Percentiles rank a stretch among this genome's conserved stretches.
These are phyloP conservation scores for Rhagonycha lutea DNA, from an alignment of 2,888 invertebrate genomes.

Conservation along the genomic window DNA sequence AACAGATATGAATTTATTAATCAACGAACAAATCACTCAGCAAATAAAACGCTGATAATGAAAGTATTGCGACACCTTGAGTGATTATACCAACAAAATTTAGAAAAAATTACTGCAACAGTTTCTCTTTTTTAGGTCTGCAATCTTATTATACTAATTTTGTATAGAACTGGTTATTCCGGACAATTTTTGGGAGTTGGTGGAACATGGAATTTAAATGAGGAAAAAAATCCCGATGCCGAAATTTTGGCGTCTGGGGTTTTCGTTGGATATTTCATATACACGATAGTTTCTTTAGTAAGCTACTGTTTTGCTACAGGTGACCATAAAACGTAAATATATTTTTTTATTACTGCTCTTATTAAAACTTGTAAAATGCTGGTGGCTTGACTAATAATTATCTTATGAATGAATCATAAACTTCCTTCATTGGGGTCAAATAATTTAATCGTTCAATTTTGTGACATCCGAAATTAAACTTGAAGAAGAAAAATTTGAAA, in stretches of 20 bases:
- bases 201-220: constrained; percentile 88
- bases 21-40: not conserved
- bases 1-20: not conserved
- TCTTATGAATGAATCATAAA: constrained; percentile 14
- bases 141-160: constrained; percentile 77
- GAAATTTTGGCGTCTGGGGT: constrained; percentile 89
- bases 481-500: not conserved
- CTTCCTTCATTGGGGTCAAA: constrained; percentile 16
- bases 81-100: not conserved
- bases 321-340: constrained; percentile 71
- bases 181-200: constrained; percentile 86
- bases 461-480: not conserved
- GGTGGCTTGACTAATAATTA: not conserved
- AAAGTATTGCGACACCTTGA: not conserved
- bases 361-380: not conserved
- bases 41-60: not conserved
- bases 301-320: constrained; percentile 77
- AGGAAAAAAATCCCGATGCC: constrained; percentile 84
- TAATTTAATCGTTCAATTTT: not conserved
- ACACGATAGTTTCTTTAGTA: constrained; percentile 76
- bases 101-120: not conserved
- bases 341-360: not conserved
- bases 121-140: constrained; percentile 63
- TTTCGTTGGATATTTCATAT: constrained; percentile 84
- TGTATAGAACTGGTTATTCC: constrained; percentile 81